Base-by-base conservation (phyloP, 1,140 invertebrate genomes). In the Cardiocondyla obscurior region DNA sequence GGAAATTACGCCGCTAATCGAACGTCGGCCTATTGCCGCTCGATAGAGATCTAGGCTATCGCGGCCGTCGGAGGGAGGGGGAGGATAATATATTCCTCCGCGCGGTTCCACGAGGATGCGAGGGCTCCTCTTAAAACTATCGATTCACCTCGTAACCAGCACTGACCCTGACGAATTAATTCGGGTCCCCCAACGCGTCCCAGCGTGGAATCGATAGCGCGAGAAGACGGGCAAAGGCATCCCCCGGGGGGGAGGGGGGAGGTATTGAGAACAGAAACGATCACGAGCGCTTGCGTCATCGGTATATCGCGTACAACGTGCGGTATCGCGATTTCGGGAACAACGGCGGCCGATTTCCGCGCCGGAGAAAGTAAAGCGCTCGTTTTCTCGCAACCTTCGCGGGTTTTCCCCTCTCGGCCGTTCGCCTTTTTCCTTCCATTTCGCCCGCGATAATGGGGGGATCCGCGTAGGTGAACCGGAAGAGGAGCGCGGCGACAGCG, bases 81-180 rank as follows among this genome's bases (percentile, higher is more conserved):
- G n/a, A n/a, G n/a, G n/a, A n/a, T n/a, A n/a, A n/a, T n/a, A n/a
- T n/a, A n/a, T n/a, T n/a, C n/a, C n/a, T n/a, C n/a, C n/a, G n/a
- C n/a, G n/a, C n/a, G n/a, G n/a, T n/a, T n/a, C n/a, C n/a, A n/a
- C n/a, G n/a, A n/a, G n/a, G n/a, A n/a, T n/a, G n/a, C n/a, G n/a
- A n/a, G n/a, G n/a, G 12, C 12, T 19, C 1, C 42, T 16, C 33
- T 10, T 1, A 4, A 12, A 44, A 22, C 25, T 77, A 65, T 77
- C 30, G 60, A 30, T 79, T 79, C 22, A 79, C 33, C 22, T 69
- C 74, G 8, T 67, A 79, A 69, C 16, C 74, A 42, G 28, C 60
- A 77, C 49, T 79, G 74, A 79, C 74, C 74, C 62, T 79, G 74
- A 69, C 46, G 33, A 69, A 79, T 79, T 69, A 79, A 79, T 69